Conservation (phyloP, 2,797 vertebrate species). For the Brachyrhaphis roseni region DNA sequence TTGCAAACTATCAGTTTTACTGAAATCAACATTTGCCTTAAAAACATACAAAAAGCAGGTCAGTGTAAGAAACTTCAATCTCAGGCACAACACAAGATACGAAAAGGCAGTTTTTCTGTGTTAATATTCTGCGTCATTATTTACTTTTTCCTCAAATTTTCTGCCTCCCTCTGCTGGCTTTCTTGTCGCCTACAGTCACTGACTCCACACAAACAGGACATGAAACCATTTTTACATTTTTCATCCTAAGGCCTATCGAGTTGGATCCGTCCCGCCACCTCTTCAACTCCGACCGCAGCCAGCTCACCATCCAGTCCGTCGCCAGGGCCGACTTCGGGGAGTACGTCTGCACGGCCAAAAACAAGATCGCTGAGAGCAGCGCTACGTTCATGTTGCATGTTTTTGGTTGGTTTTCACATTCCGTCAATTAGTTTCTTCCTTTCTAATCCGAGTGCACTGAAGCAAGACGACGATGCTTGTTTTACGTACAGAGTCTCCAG, state of each 20-base stretch:
- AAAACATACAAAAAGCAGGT: too few relatives aligned
- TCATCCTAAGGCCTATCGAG: constrained; percentile 55
- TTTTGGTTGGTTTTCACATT: constrained; percentile 64
- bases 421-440: not conserved
- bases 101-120: constrained; percentile 4
- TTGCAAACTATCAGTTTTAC: too few relatives aligned
- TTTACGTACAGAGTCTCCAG: constrained; percentile 72
- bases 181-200: not conserved
- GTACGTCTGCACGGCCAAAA: constrained; percentile 76
- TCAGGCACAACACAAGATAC: too few relatives aligned
- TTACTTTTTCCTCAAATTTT: not conserved
- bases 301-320: constrained; percentile 74
- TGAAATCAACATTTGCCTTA: too few relatives aligned
- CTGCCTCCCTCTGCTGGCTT: constrained; percentile 9
- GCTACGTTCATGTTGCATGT: constrained; percentile 71
- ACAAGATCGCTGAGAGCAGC: constrained; percentile 73
- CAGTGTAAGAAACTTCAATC: too few relatives aligned
- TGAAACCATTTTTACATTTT: not conserved
- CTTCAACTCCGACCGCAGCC: constrained; percentile 81
- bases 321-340: constrained; percentile 69
- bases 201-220: not conserved
- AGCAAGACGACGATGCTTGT: not conserved
- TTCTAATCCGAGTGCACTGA: too few relatives aligned
- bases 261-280: constrained; percentile 66
- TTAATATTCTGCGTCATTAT: constrained; percentile 1